Percentiles rank a stretch among this genome's conserved stretches.
Conservation (phyloP, 2,888 invertebrate genomes). For the Neuroscelio doddi region DNA sequence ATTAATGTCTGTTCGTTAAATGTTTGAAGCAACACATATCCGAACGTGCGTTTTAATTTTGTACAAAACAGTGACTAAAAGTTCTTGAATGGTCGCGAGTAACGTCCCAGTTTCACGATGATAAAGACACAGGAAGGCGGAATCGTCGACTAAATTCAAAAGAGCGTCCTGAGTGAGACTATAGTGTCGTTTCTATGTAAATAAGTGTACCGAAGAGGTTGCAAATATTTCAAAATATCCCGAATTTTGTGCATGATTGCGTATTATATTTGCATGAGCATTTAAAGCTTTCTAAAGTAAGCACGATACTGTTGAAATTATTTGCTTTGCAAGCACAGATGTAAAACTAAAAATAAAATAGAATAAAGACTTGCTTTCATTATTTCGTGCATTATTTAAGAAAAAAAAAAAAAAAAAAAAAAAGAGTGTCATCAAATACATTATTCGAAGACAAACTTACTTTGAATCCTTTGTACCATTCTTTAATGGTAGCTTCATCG, state of each 20-base stretch:
- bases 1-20: too few species aligned
- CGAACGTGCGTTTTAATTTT: conserved; percentile 29
- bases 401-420: too few species aligned
- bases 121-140: conserved; percentile 34
- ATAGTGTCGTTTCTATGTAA: conserved; percentile 7
- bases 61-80: conserved; percentile 37
- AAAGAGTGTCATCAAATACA: too few species aligned
- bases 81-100: conserved; percentile 46
- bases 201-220: conserved; percentile 11
- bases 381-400: too few species aligned
- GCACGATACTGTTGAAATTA: too few species aligned
- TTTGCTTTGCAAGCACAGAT: too few species aligned
- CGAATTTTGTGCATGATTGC: too few species aligned
- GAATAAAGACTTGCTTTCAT: too few species aligned
- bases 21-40: not conserved
- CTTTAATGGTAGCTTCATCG: conserved; percentile 98
- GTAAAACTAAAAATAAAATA: too few species aligned
- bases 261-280: too few species aligned
- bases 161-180: not conserved
- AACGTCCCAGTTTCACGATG: conserved; percentile 45
- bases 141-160: conserved; percentile 33
- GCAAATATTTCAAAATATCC: not conserved
- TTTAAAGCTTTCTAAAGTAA: too few species aligned
- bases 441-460: conserved; percentile 82
- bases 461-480: conserved; percentile 99